Evolutionary conservation across 2,113 vertebrate genomes (phyloP).

Genomic region (Elanus axillaris): DNA sequence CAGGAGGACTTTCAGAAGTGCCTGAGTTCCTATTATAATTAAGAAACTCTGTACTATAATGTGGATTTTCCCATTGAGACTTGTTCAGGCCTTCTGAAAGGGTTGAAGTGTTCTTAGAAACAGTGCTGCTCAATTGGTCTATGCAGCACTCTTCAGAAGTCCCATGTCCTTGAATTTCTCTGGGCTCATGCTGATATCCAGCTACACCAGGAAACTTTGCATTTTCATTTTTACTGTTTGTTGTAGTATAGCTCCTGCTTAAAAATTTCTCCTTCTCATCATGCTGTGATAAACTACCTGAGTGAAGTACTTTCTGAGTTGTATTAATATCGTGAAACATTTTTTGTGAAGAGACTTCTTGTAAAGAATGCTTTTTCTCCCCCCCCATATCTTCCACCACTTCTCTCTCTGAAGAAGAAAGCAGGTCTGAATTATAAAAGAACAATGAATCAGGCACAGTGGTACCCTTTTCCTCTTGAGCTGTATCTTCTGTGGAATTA

Average conservation of each 20-base stretch:
- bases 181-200: neutral
- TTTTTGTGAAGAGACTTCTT: neutral
- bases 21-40: neutral
- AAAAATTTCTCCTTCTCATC: neutral
- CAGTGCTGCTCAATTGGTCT: neutral
- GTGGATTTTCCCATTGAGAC: neutral
- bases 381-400: neutral
- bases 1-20: neutral
- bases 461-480: neutral
- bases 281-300: neutral
- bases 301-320: neutral
- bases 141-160: neutral
- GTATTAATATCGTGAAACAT: neutral
- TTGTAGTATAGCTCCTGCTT: neutral
- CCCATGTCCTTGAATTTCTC: neutral
- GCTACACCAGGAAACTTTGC: neutral
- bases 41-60: neutral
- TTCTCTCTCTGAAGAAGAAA: neutral
- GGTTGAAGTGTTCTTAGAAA: neutral
- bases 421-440: neutral
- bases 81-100: neutral
- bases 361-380: neutral
- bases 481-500: neutral
- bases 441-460: neutral
- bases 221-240: neutral